Percentiles rank a stretch among this genome's conserved stretches.
phyloP scores from a whole-genome alignment of 1,140 invertebrate species.

The Drosophila hydei region DNA sequence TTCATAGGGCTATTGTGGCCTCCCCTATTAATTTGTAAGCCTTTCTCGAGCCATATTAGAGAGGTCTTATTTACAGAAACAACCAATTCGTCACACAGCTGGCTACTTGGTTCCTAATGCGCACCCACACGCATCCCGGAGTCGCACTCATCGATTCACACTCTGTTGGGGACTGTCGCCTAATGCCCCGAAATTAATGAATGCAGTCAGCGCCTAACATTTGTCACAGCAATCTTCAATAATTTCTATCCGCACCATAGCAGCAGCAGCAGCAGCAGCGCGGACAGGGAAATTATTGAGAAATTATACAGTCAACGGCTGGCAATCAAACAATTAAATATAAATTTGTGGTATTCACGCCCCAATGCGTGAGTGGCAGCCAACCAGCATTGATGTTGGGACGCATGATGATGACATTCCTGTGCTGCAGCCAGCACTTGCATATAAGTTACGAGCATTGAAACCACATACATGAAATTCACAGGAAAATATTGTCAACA shows the following conservation, averaged over 20 bases:
- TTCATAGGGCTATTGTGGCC: not conserved
- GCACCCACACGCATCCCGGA: constrained; percentile 47
- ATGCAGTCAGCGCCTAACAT: constrained; percentile 65
- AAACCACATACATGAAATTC: constrained; percentile 60
- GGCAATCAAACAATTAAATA: constrained; percentile 76
- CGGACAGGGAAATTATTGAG: constrained; percentile 70
- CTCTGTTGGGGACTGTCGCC: constrained; percentile 37
- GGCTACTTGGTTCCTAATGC: constrained; percentile 38
- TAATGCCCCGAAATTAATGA: constrained; percentile 71
- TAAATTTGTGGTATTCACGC: constrained; percentile 81
- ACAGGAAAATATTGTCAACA: constrained; percentile 80
- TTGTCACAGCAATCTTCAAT: constrained; percentile 66
- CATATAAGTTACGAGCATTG: constrained; percentile 33
- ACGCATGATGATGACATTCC: constrained; percentile 40
- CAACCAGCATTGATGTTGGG: constrained; percentile 10
- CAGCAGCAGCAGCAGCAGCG: constrained; percentile 14
- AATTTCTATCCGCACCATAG: constrained; percentile 41
- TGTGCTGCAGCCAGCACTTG: constrained; percentile 15
- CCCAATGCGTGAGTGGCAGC: constrained; percentile 65
- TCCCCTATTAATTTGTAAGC: not conserved
- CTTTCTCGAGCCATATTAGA: constrained; percentile 25
- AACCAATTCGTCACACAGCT: constrained; percentile 70
- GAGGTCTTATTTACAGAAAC: constrained; percentile 64
- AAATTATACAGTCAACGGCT: constrained; percentile 67
- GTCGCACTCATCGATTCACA: constrained; percentile 60